Evolutionary conservation across 2,113 vertebrate species (phyloP).

Genomic region (Bombycilla garrulus): DNA sequence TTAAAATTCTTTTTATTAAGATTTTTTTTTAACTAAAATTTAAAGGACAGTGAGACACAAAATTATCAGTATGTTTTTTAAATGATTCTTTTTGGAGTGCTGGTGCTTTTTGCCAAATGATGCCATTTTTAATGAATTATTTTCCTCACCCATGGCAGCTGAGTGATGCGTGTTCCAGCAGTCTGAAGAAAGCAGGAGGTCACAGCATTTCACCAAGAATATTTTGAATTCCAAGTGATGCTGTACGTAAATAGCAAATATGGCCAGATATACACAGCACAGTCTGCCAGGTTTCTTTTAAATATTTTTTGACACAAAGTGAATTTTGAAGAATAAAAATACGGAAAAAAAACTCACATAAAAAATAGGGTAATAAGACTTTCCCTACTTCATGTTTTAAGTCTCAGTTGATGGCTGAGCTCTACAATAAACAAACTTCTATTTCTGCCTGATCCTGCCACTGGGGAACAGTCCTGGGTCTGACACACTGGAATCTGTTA

Average conservation of each 20-base stretch:
- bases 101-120: background rate
- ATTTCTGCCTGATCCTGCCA: background rate
- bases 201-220: background rate
- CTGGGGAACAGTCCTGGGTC: background rate
- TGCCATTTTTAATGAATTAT: background rate
- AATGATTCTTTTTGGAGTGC: background rate
- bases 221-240: background rate
- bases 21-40: background rate
- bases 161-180: background rate
- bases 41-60: background rate
- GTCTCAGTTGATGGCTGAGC: background rate
- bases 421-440: background rate
- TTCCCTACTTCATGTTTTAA: background rate
- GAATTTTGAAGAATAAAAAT: background rate
- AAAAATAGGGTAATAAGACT: background rate
- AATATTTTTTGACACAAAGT: background rate
- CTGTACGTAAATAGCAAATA: background rate
- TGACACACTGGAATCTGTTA: background rate
- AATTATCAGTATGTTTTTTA: background rate
- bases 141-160: background rate
- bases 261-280: background rate
- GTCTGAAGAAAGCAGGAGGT: background rate
- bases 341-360: rapidly evolving
- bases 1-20: background rate
- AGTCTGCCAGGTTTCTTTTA: background rate